Evolutionary conservation across 2,113 vertebrate genomes (phyloP).

Genomic region (Chionis minor): DNA sequence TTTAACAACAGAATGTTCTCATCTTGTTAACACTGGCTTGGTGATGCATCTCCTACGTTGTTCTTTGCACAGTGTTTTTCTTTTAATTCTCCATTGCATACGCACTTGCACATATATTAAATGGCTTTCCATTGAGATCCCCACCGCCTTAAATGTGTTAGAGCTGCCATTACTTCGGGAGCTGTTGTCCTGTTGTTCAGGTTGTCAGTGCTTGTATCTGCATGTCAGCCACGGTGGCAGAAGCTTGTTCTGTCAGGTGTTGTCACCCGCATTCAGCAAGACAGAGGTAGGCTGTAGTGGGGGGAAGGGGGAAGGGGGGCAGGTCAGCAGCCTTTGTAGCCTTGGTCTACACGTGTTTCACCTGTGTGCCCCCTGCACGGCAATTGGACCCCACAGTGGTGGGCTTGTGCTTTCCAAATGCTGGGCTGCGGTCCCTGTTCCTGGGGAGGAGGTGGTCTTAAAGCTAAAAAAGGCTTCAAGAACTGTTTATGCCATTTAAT

Average conservation of each 20-base stretch:
- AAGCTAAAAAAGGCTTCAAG: background rate
- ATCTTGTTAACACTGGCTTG: background rate
- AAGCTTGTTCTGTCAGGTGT: background rate
- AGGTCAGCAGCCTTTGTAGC: background rate
- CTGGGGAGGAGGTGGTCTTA: background rate
- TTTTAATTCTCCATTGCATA: background rate
- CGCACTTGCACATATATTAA: background rate
- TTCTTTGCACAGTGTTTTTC: background rate
- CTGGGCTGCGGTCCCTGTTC: background rate
- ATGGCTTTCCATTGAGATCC: background rate
- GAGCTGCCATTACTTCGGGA: background rate
- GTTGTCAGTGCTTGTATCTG: background rate
- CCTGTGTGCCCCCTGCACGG: background rate
- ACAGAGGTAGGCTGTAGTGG: background rate
- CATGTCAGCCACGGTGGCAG: background rate
- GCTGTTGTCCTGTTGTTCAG: background rate
- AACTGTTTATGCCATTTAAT: background rate
- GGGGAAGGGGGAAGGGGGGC: background rate
- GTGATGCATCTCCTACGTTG: background rate
- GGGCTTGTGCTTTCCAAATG: background rate
- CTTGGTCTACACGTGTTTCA: background rate
- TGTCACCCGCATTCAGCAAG: background rate
- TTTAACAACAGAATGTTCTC: background rate
- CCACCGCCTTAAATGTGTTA: background rate
- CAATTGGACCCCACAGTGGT: rapidly evolving